Conservation (phyloP, 2,888 invertebrate species). For the Scrobipalpa costella region DNA sequence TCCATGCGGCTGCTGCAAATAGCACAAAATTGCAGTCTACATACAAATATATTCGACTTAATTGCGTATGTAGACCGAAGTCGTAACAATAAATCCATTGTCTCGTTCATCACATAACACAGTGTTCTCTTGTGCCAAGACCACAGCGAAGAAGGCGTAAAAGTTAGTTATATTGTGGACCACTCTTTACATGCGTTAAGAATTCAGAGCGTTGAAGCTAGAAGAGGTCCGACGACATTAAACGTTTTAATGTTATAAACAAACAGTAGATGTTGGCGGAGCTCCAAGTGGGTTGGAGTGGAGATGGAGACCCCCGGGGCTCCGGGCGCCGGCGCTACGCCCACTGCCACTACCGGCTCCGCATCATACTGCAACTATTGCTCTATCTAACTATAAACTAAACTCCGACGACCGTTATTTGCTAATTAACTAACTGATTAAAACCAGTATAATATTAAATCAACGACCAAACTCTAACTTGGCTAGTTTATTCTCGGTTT, state of each 20-base stretch:
- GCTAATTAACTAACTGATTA: constrained; percentile 20
- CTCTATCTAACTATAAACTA: constrained; percentile 34
- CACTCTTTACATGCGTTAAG: constrained; percentile 31
- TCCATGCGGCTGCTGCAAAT: neutral
- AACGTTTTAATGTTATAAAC: constrained; percentile 73
- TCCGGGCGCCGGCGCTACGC: constrained; percentile 59
- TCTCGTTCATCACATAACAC: constrained; percentile 10
- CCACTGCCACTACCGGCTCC: constrained; percentile 40
- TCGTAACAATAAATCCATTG: constrained; percentile 12
- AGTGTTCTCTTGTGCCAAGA: constrained; percentile 8
- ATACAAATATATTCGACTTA: neutral
- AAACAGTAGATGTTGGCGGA: constrained; percentile 67
- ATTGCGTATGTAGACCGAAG: neutral
- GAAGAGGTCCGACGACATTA: constrained; percentile 50
- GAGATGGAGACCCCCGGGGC: constrained; percentile 54
- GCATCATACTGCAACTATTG: constrained; percentile 52
- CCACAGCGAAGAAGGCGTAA: neutral
- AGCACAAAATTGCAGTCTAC: neutral
- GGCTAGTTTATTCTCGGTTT: constrained; percentile 61
- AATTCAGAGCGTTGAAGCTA: constrained; percentile 40
- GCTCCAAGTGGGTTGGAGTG: constrained; percentile 64
- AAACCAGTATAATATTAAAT: constrained; percentile 27
- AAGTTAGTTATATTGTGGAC: constrained; percentile 3
- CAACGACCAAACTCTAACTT: constrained; percentile 40
- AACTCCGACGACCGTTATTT: constrained; percentile 7